Base-by-base conservation (phyloP, 2,113 vertebrate species). In the Coptodon bakossiorum region DNA sequence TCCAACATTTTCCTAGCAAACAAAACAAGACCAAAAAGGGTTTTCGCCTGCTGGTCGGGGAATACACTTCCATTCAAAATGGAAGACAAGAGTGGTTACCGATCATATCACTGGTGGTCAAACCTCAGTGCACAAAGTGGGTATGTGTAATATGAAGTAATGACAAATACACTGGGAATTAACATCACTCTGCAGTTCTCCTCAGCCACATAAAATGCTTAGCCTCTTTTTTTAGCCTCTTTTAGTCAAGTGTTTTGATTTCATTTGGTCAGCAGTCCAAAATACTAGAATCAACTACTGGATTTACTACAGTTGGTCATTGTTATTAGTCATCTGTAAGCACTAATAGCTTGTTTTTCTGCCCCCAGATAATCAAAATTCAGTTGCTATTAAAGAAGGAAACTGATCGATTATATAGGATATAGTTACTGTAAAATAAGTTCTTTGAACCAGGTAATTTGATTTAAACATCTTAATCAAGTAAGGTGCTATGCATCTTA, bases 21-120 rank as follows among this genome's bases (percentile, higher is more conserved):
- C 17, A 66, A 38, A 38, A 36, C 31, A 13, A 66, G 10, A 36
- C 17, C 61, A 66, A 12, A 34, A n/a, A 7, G 61, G 10, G 17
- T 12, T 36, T n/a, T n/a, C 1, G 3, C 17, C 31, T 36, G 9
- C 17, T 66, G 31, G 10, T 66, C 31, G 6, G 31, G 6, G 0
- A 63, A 36, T 12, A 36, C 31, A 12, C 31, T 16, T 59, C 0
- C 61, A 38, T 66, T n/a, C 31, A 66, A n/a, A 11, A 5, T 38
- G 17, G 34, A 36, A 66, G 10, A 34, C 61, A 63, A 63, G 31
- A 36, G 17, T 66, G 61, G 34, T 36, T 66, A n/a, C 31, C 2
- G 1, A n/a, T 38, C 17, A 38, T 36, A 11, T 66, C 9, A n/a
- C 17, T 12, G 34, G 61, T 2, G 31, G 31, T 38, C 31, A 66